Conservation (phyloP, 2,888 invertebrate species). For the Euzetes globulus region DNA sequence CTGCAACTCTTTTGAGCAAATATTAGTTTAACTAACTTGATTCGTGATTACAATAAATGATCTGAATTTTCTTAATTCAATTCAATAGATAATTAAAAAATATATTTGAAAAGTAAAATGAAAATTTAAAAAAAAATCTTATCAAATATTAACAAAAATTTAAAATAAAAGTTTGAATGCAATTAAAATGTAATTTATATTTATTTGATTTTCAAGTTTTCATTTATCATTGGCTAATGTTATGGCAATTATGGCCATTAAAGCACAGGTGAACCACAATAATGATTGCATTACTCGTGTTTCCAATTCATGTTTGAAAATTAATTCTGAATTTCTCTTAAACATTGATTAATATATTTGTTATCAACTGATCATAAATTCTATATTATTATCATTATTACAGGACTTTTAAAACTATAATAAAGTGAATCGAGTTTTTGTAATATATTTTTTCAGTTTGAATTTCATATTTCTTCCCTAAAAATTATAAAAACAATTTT, state of each 20-base stretch:
- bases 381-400: no score
- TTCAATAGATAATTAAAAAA: no score
- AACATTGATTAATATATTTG: background rate
- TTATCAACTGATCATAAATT: background rate
- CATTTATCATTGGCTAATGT: background rate
- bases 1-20: background rate
- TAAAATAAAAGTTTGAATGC: background rate
- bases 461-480: no score
- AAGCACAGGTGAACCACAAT: slow-evolving; percentile 4
- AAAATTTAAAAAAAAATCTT: background rate
- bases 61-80: no score
- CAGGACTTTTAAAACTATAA: background rate
- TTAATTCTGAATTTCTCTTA: background rate
- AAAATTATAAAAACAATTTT: background rate
- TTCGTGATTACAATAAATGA: background rate
- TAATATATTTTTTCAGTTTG: background rate
- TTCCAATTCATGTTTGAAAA: background rate
- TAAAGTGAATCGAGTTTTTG: background rate
- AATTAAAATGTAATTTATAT: background rate
- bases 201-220: background rate
- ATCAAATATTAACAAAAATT: background rate
- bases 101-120: background rate
- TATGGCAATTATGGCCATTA: background rate
- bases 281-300: background rate
- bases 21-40: background rate